A percentile compares a stretch with the other conserved stretches of the same genome.
Conservation (phyloP, 2,797 vertebrate species). For the Myotis daubentonii region DNA sequence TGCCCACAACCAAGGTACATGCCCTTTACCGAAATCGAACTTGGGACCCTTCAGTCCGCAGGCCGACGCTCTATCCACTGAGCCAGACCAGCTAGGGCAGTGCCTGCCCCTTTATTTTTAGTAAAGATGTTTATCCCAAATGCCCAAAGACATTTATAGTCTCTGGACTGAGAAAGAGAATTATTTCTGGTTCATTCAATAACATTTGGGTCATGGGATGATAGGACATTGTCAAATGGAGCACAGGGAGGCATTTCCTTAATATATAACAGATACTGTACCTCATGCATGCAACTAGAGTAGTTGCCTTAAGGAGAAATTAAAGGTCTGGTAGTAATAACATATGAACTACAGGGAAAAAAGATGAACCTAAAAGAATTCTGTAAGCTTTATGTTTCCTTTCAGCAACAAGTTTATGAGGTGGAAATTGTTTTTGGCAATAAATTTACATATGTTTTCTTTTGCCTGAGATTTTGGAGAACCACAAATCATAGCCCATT, state of each 20-base stretch:
- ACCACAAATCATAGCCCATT: background rate
- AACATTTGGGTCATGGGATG: background rate
- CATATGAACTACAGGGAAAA: background rate
- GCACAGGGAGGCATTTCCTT: background rate
- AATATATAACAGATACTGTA: background rate
- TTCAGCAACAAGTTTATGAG: background rate
- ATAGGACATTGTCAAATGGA: background rate
- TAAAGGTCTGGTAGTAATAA: background rate
- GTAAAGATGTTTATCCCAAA: background rate
- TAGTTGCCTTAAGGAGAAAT: background rate
- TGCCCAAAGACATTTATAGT: background rate
- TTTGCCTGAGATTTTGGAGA: slow-evolving; percentile 6
- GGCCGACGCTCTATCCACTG: too few species aligned
- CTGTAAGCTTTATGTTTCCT: slow-evolving; percentile 3
- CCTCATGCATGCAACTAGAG: too few species aligned
- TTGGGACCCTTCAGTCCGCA: too few species aligned
- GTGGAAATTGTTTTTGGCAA: background rate
- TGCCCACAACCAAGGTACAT: too few species aligned
- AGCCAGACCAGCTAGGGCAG: accelerated
- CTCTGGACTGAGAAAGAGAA: background rate
- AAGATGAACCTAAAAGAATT: background rate
- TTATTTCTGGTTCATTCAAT: background rate
- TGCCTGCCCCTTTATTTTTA: background rate
- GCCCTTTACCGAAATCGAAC: too few species aligned
- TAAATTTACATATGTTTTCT: background rate